Evolutionary conservation across 2,888 invertebrate species (phyloP).

Genomic region (Limnephilus auricula): DNA sequence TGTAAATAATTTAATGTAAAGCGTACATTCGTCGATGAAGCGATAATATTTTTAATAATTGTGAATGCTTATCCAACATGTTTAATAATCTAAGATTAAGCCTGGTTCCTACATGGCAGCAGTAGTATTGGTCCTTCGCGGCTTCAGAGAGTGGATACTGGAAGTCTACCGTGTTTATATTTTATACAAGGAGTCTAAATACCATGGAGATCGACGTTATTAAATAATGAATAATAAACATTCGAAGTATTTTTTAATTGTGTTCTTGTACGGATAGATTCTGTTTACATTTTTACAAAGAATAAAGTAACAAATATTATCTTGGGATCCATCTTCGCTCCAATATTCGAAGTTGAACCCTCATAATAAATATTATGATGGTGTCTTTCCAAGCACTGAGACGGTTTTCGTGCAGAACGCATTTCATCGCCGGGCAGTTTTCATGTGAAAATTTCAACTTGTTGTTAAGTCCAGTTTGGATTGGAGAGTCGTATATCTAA

Average conservation of each 20-base stretch:
- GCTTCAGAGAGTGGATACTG: conserved; percentile 7
- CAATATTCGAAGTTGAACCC: conserved; percentile 7
- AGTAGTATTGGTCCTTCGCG: conserved; percentile 38
- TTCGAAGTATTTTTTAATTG: too few species aligned
- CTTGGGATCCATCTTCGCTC: neutral
- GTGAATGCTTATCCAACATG: neutral
- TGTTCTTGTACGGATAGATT: neutral
- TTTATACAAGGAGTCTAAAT: neutral
- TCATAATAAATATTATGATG: neutral
- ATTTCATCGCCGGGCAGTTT: conserved; percentile 44
- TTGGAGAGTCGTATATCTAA: neutral
- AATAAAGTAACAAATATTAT: neutral
- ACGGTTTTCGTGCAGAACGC: conserved; percentile 55
- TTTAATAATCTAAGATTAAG: neutral
- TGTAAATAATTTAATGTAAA: too few species aligned
- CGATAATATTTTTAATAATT: too few species aligned
- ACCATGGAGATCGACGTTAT: neutral
- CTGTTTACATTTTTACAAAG: neutral
- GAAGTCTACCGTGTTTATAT: conserved; percentile 30
- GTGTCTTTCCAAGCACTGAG: conserved; percentile 50
- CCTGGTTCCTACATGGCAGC: conserved; percentile 34
- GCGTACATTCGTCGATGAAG: too few species aligned
- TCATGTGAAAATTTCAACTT: conserved; percentile 28
- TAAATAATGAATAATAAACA: too few species aligned
- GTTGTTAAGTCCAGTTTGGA: conserved; percentile 43